Evolutionary conservation across 2,797 vertebrate species (phyloP).

Genomic region (Anguilla obscura): DNA sequence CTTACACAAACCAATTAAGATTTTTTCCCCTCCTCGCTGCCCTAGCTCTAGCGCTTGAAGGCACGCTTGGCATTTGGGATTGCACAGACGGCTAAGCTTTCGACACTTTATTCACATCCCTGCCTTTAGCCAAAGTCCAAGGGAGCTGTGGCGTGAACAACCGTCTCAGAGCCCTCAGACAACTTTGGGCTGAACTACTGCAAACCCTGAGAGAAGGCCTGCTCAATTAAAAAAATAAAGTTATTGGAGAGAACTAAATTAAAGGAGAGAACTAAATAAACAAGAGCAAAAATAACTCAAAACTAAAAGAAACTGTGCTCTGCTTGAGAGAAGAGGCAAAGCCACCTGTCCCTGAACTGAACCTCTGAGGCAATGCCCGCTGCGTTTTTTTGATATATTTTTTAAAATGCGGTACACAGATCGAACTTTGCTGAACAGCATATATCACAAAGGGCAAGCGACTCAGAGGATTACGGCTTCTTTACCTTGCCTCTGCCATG

Average conservation of each 20-base stretch:
- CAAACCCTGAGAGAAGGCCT: background rate
- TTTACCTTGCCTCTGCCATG: constrained; percentile 11
- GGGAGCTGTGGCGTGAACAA: constrained; percentile 8
- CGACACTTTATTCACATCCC: background rate
- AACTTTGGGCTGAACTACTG: background rate
- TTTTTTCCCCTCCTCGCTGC: background rate
- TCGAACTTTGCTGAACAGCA: background rate
- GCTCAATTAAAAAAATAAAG: background rate
- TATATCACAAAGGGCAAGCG: constrained; percentile 9
- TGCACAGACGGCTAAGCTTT: constrained; percentile 17
- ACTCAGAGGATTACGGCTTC: background rate
- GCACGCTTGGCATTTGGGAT: constrained; percentile 17
- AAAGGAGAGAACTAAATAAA: background rate
- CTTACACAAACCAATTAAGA: constrained; percentile 20
- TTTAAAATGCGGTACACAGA: background rate
- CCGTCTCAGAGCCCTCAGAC: background rate
- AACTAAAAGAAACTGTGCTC: background rate
- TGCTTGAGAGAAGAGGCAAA: background rate
- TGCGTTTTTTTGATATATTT: constrained; percentile 11
- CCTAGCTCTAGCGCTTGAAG: background rate
- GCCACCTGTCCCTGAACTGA: background rate
- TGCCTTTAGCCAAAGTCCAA: constrained; percentile 17
- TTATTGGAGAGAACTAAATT: background rate
- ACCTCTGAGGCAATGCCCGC: background rate
- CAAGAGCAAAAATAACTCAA: background rate